phyloP scores from a whole-genome alignment of 1,140 invertebrate species.

The Drosophila aff. region DNA sequence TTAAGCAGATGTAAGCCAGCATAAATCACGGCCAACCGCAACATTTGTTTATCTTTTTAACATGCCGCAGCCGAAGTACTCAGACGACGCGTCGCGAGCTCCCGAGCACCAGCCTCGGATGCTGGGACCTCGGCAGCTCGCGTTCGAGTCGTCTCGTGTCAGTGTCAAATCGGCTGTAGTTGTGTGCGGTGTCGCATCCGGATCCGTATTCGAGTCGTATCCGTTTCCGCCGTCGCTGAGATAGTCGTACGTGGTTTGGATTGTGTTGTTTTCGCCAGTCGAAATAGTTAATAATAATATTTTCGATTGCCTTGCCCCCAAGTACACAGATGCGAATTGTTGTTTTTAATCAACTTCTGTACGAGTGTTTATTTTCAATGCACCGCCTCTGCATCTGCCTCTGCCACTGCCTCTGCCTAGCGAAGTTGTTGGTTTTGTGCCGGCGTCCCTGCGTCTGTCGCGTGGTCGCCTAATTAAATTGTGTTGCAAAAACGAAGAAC shows the following conservation, averaged over 20 bases:
- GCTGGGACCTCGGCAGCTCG: slow-evolving; percentile 35
- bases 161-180: slow-evolving; percentile 61
- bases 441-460: slow-evolving; percentile 49
- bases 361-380: slow-evolving; percentile 18
- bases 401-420: background rate
- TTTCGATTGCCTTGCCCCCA: slow-evolving; percentile 15
- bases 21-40: slow-evolving; percentile 52
- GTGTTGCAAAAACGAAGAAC: slow-evolving; percentile 59
- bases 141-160: slow-evolving; percentile 17
- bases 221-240: slow-evolving; percentile 11
- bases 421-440: slow-evolving; percentile 27
- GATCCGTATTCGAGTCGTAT: slow-evolving; percentile 3
- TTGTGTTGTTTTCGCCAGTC: slow-evolving; percentile 8
- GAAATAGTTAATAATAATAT: slow-evolving; percentile 39
- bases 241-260: slow-evolving; percentile 5
- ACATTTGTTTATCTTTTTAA: slow-evolving; percentile 73
- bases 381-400: background rate
- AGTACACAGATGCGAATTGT: slow-evolving; percentile 31
- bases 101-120: slow-evolving; percentile 19
- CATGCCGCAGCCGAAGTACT: slow-evolving; percentile 52
- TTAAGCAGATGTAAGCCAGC: slow-evolving; percentile 53
- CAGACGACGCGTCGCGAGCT: slow-evolving; percentile 18
- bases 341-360: slow-evolving; percentile 43
- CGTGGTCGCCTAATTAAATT: slow-evolving; percentile 62
- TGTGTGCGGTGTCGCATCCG: slow-evolving; percentile 35